Base-by-base conservation (phyloP, 1,140 invertebrate genomes). In the Lanistes nyassanus region DNA sequence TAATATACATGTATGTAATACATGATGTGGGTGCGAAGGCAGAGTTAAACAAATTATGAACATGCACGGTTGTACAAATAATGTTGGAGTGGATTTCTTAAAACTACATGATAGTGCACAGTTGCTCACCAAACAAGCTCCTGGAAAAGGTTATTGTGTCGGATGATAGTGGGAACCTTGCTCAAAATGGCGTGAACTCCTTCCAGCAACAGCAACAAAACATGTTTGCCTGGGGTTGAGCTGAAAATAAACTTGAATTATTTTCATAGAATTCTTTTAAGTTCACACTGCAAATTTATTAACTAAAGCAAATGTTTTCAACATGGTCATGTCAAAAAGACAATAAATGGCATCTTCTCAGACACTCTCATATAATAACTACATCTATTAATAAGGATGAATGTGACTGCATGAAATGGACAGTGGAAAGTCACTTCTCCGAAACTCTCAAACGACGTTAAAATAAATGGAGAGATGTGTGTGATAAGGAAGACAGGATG, bases 141-240 rank as follows among this genome's bases (percentile, higher is more conserved):
- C 36, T 88, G 81, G 78, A 90, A 90, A 16, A 77, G 76, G 7
- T 60, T 72, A 71, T 83, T 77, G 58, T 80, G 70, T 67, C 77
- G 80, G 26, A 88, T 80, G 13, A 78, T 68, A 34, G 53, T 36
- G 21, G 85, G 83, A 71, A 97, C 88, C 60, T 95, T 95, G 9
- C 93, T 94, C 75, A 96, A 93, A 39, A 97, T 90, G 9, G 95
- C 95, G 64, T 96, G 91, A 23, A 97, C 90, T 84, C 95, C 96
- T 85, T 98, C 96, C 69, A 97, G 88, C 39, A 96, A 92, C 84
- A 96, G 95, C 7, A 87, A 83, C 60, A 86, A 72, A 0, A 81
- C 76, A 56, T 82, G 78, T 72, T 83, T 85, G 94, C 90, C 11
- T 93, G 93, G 51, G 91, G 75, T 92, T 92, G 87, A 74, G 78